Evolutionary conservation across 2,113 vertebrate species (phyloP), one percentile per base, ranked within the genome.

Genomic region (Cololabis saira): DNA sequence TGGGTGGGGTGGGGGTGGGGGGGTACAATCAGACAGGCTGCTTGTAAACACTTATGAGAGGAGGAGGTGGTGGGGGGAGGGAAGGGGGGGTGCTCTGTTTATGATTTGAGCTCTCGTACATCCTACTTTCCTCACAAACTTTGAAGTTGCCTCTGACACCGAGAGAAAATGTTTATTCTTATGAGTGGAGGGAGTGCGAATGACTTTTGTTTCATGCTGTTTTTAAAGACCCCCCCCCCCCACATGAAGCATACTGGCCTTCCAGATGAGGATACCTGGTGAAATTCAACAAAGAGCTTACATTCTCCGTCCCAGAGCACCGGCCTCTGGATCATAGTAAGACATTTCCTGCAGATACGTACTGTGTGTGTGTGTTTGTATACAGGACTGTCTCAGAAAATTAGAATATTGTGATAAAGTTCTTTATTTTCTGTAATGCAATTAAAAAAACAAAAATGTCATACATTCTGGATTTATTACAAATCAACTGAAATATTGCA

Each of bases 11-110:
- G 69, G 76, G 57, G 76, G 65, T 58, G 43, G 56, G 70, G 60
- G 71, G 40, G 17, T 67, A 81, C 73, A 81, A 74, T 83, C 77
- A 65, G 60, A n/a, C 24, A n/a, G 63, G 81, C 80, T 86, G 73
- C 52, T 78, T 80, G 61, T 71, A 76, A 85, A 83, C 67, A 63
- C 77, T 19, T 61, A 3, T 24, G 10, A 9, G 5, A 7, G 30
- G 30, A 8, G 6, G 33, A 11, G 33, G 33, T 37, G 5, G 12
- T 22, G 14, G 12, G 22, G 12, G 14, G n/a, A 8, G 9, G 12
- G 15, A 12, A 12, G 19, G 15, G 14, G 15, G 50, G 4, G 50
- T 7, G 30, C 2, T 7, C 14, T 21, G 33, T 55, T 47, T 50
- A 12, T 47, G 58, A 61, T 24, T 37, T 47, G 6, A 41, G 27